Evolutionary conservation across 2,113 vertebrate genomes (phyloP).

Genomic region (Leuciscus idus): DNA sequence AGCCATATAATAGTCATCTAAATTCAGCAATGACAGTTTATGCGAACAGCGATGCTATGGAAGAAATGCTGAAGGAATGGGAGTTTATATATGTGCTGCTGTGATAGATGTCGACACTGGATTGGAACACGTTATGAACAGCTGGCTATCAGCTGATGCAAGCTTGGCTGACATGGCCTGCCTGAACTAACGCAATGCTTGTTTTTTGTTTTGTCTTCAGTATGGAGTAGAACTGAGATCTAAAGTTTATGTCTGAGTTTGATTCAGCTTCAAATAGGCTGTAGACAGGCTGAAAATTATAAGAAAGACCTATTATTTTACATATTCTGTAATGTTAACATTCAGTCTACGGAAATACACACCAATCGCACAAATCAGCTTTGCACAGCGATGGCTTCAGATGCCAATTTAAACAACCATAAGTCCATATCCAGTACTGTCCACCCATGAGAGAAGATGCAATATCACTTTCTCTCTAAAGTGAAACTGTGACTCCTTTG

Average conservation of each 20-base stretch:
- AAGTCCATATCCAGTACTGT: background rate
- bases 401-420: slow-evolving; percentile 5
- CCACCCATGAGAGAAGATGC: background rate
- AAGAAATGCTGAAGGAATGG: too few relatives aligned
- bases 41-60: too few relatives aligned
- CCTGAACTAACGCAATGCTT: too few relatives aligned
- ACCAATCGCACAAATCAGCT: background rate
- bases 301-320: background rate
- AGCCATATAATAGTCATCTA: too few relatives aligned
- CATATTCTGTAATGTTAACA: background rate
- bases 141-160: too few relatives aligned
- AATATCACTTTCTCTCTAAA: background rate
- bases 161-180: too few relatives aligned
- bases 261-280: background rate
- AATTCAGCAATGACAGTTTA: too few relatives aligned
- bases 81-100: too few relatives aligned
- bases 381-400: background rate
- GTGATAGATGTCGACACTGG: too few relatives aligned
- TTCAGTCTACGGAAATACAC: background rate
- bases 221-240: background rate
- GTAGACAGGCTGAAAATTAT: background rate
- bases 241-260: background rate
- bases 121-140: too few relatives aligned
- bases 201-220: background rate
- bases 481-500: background rate